Evolutionary conservation across 2,888 invertebrate species (phyloP), one percentile per base, ranked within the genome.

Genomic region (Metalampra italica): DNA sequence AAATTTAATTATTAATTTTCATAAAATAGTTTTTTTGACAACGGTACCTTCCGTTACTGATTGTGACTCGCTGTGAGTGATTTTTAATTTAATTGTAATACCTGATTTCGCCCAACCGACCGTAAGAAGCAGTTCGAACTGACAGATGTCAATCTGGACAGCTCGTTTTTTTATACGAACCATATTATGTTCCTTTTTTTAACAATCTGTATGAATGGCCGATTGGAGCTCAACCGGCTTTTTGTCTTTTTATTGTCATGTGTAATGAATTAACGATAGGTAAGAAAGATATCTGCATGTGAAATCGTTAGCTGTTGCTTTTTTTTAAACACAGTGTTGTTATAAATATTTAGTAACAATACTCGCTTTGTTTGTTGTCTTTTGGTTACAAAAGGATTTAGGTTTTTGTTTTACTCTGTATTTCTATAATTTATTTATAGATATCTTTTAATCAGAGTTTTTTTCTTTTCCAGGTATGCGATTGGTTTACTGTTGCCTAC

Each of bases 31-130:
- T 40, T 40, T 40, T 75, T 53, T 81, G 74, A 61, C 54, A 59
- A 66, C 84, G 49, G 57, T 86, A 78, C 80, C 55, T 55, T 43
- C 37, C n/a, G 36, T n/a, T 68, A 71, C 74, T 78, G 73, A 77
- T 79, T 71, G 78, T 79, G 73, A 70, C 73, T 71, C 62, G 57
- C 66, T 72, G 68, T 83, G 84, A 89, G 67, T 88, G 88, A 82
- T 86, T 88, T 86, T 83, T 81, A 88, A 88, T 87, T 86, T 88
- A 87, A 89, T 88, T 88, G 85, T 87, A 80, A 84, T 87, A 88
- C 88, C 71, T 80, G 88, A 86, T 86, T 86, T 84, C 78, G 85
- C 71, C 62, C 85, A 81, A 75, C 81, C 72, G 72, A 80, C 68
- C 84, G 77, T 75, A 70, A 69, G 73, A 72, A 69, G 75, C 65